Evolutionary conservation across 2,113 vertebrate genomes (phyloP).

Genomic region (Tiliqua scincoides): DNA sequence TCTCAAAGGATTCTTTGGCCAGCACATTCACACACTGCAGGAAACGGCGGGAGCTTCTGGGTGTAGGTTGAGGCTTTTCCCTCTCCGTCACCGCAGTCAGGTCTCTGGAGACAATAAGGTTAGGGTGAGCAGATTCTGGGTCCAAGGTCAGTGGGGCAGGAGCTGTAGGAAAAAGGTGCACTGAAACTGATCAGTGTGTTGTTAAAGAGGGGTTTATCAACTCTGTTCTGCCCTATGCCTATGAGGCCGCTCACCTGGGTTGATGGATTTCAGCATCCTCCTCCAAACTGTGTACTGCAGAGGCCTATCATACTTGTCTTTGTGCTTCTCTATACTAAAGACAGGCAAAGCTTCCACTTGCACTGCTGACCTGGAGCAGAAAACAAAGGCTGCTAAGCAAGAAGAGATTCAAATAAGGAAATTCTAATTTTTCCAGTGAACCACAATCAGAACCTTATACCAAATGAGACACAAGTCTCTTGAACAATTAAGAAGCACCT

Average conservation of each 20-base stretch:
- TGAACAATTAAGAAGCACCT: no score
- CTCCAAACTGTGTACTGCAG: conserved; percentile 86
- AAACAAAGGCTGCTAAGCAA: neutral
- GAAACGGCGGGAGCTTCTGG: conserved; percentile 73
- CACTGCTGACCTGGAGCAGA: conserved; percentile 47
- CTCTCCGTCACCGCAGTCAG: conserved; percentile 78
- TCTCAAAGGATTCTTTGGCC: conserved; percentile 73
- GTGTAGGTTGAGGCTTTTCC: conserved; percentile 18
- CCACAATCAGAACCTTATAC: neutral
- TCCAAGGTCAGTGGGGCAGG: conserved; percentile 82
- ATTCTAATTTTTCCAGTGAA: accelerated
- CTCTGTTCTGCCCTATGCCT: neutral
- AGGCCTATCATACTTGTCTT: conserved; percentile 75
- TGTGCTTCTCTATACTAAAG: conserved; percentile 71
- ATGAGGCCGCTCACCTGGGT: conserved; percentile 73
- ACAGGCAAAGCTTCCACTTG: conserved; percentile 54
- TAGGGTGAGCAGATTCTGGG: conserved; percentile 83
- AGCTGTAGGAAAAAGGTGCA: conserved; percentile 61
- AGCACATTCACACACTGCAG: conserved; percentile 85
- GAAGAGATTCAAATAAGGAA: accelerated
- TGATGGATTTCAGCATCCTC: conserved; percentile 79
- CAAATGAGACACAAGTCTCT: no score
- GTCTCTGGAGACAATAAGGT: conserved; percentile 79
- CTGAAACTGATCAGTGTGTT: neutral
- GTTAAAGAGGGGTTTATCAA: accelerated